These are phyloP conservation scores for Ormyrus rosae DNA, from an alignment of 2,888 invertebrate species.

Conservation along the genomic window DNA sequence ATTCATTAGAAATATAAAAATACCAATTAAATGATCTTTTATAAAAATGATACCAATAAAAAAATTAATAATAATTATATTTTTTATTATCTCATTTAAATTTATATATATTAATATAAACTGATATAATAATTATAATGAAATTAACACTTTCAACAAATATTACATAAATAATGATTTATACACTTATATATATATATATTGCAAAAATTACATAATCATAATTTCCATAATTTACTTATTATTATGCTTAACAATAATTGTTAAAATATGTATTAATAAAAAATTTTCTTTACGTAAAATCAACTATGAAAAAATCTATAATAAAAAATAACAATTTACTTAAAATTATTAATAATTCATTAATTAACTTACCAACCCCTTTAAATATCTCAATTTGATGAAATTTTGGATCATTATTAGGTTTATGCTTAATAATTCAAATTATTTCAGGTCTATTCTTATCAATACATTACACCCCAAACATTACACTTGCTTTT, in stretches of 20 bases:
- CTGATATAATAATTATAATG: too few species aligned
- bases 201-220: too few species aligned
- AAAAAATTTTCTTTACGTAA: too few species aligned
- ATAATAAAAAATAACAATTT: constrained; percentile 59
- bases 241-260: constrained; percentile 56
- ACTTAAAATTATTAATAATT: constrained; percentile 79
- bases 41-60: constrained; percentile 65
- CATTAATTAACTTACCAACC: constrained; percentile 80
- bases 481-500: constrained; percentile 82
- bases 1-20: constrained; percentile 77
- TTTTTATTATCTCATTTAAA: constrained; percentile 42
- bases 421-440: constrained; percentile 80
- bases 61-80: constrained; percentile 51
- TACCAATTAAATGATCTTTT: constrained; percentile 77
- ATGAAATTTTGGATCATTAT: constrained; percentile 84
- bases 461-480: constrained; percentile 83
- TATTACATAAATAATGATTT: too few species aligned
- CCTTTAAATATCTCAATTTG: constrained; percentile 80
- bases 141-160: too few species aligned
- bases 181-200: too few species aligned
- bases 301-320: constrained; percentile 68
- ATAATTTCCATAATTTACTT: too few species aligned
- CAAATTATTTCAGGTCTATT: constrained; percentile 84
- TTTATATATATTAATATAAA: constrained; percentile 44
- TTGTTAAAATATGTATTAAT: too few species aligned